Evolutionary conservation across 2,888 invertebrate species (phyloP), one percentile per base, ranked within the genome.

Genomic region (Drosophila neonasuta): DNA sequence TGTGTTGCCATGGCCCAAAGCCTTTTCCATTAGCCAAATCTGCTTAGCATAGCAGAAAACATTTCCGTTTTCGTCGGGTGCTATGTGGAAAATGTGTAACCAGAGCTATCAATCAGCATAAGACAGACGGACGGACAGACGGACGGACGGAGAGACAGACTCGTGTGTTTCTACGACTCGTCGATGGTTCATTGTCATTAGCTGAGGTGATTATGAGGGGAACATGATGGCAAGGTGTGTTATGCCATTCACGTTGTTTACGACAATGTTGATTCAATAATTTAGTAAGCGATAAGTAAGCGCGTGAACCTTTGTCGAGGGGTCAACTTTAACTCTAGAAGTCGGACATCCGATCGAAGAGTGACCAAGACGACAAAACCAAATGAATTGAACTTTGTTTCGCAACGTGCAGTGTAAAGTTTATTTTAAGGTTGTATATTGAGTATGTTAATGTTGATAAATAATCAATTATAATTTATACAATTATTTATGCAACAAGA

Each of bases 181-280:
- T 24, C 6, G 73, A 50, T 69, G 69, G 73, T 71, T 76, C 76
- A 79, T 73, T 76, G 76, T 71, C 79, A 74, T 64, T 46, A 55
- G 50, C 59, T 69, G 64, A 58, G 55, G 60, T 62, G 57, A 63
- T 29, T 65, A 73, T 61, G n/a, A 20, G 20, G 5, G 1, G 5
- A 36, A 13, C 79, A 79, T 77, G 74, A 55, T 67, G 54, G 15
- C 39, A 10, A 30, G n/a, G 76, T 67, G 76, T 74, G 74, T 39
- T 45, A 13, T 24, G 20, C 4, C 30, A 46, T 17, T 60, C 39
- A 45, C 13, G 10, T 8, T 29, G 41, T 24, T 51, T 41, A 34
- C 15, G 32, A 39, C 24, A 13, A 45, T 36, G 39, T 15, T 15
- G 8, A 17, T 50, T 55, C 45, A 51, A 45, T 48, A 57, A 49